Evolutionary conservation across 2,113 vertebrate genomes (phyloP).

Genomic region (Murina feae): DNA sequence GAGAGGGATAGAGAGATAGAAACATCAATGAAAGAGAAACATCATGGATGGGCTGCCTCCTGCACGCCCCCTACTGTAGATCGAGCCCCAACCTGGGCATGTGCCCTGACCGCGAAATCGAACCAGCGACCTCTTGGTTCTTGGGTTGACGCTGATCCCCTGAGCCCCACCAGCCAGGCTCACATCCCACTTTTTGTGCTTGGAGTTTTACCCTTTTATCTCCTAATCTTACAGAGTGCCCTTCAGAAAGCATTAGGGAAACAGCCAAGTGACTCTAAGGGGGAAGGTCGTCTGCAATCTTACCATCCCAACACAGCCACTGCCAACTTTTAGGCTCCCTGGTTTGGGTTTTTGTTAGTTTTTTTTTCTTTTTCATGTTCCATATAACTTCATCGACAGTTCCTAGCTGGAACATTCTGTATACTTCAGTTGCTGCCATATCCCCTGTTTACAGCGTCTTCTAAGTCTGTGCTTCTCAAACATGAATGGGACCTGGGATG

Average conservation of each 20-base stretch:
- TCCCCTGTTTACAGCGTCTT: background rate
- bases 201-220: background rate
- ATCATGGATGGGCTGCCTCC: too few relatives aligned
- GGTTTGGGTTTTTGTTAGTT: background rate
- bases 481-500: background rate
- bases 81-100: too few relatives aligned
- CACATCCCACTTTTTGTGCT: background rate
- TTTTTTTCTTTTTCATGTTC: background rate
- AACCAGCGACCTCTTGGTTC: too few relatives aligned
- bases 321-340: background rate
- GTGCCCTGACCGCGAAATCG: too few relatives aligned
- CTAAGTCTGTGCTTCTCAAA: background rate
- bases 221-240: background rate
- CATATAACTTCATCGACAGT: background rate
- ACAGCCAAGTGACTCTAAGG: background rate
- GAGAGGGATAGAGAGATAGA: too few relatives aligned
- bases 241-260: background rate
- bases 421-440: background rate
- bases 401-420: background rate
- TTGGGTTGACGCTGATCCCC: too few relatives aligned
- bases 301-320: accelerated
- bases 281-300: background rate
- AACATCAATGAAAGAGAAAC: too few relatives aligned
- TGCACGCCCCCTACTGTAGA: too few relatives aligned
- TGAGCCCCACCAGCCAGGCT: too few relatives aligned